Conservation (phyloP, 1,140 invertebrate species). For the Calephelis virginiensis region DNA sequence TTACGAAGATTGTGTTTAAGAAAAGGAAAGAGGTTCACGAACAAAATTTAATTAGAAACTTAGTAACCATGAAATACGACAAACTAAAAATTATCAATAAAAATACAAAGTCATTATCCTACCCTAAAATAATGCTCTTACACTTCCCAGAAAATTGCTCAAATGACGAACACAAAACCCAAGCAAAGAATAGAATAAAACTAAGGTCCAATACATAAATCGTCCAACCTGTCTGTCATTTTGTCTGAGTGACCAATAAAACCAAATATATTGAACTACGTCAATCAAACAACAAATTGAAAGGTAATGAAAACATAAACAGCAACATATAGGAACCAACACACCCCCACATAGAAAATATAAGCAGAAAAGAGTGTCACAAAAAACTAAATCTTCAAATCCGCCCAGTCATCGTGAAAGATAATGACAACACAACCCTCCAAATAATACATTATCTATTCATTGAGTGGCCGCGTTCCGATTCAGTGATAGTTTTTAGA, state of each 20-base stretch:
- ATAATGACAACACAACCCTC: not conserved
- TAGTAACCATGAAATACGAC: not conserved
- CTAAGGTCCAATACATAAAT: not conserved
- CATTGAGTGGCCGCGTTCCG: not conserved
- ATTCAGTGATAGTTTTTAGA: no score
- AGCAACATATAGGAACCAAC: not conserved
- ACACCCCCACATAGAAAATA: not conserved
- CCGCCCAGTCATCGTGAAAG: not conserved
- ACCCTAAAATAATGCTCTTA: not conserved
- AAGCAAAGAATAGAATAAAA: slow-evolving; percentile 1
- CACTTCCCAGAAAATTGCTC: not conserved
- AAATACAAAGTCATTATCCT: not conserved
- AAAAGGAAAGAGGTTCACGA: not conserved
- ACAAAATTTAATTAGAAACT: not conserved
- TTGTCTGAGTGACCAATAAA: not conserved
- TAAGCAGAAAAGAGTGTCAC: not conserved
- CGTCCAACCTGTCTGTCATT: not conserved
- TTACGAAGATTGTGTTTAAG: not conserved
- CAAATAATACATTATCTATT: not conserved
- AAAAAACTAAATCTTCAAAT: not conserved
- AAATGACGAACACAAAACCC: not conserved
- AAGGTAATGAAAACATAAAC: not conserved
- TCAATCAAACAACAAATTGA: not conserved
- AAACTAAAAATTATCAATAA: not conserved
- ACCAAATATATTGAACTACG: not conserved